These are phyloP conservation scores for Acrocera orbiculus DNA, from an alignment of 2,888 invertebrate species.

Conservation along the genomic window DNA sequence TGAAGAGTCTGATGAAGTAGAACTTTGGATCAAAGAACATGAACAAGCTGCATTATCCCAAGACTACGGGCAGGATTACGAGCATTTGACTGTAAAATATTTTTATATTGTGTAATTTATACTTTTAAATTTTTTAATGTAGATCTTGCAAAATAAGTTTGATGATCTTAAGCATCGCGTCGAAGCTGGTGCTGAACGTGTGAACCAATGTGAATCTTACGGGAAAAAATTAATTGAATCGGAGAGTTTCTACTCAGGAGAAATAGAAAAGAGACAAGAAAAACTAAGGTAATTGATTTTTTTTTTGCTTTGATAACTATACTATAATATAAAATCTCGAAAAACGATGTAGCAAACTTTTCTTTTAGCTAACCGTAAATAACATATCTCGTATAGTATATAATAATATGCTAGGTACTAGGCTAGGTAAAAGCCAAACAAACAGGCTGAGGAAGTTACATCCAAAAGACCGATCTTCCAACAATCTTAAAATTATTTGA, in stretches of 20 bases:
- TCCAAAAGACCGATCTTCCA: too few species aligned
- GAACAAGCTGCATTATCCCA: constrained; percentile 75
- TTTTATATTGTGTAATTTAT: too few species aligned
- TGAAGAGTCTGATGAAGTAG: constrained; percentile 74
- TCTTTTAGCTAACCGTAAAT: too few species aligned
- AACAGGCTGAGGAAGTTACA: too few species aligned
- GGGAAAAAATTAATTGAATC: constrained; percentile 75
- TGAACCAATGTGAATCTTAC: constrained; percentile 75
- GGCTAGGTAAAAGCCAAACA: too few species aligned
- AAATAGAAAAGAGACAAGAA: constrained; percentile 72
- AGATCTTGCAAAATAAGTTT: constrained; percentile 62
- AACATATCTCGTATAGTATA: too few species aligned
- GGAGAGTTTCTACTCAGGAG: constrained; percentile 68
- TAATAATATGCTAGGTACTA: too few species aligned
- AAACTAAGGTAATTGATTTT: constrained; percentile 54
- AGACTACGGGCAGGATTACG: constrained; percentile 89
- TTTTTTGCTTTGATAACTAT: not conserved
- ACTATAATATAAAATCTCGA: not conserved
- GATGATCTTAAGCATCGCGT: constrained; percentile 84
- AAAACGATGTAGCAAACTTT: not conserved
- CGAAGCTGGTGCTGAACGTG: constrained; percentile 76
- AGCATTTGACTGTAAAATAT: constrained; percentile 55
- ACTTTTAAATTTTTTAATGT: constrained; percentile 2
- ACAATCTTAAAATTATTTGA: too few species aligned
- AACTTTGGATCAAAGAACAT: constrained; percentile 84